Percentiles rank a stretch among this genome's conserved stretches.
These are phyloP conservation scores for Nemurella pictetii DNA, from an alignment of 2,888 invertebrate genomes.

Conservation along the genomic window DNA sequence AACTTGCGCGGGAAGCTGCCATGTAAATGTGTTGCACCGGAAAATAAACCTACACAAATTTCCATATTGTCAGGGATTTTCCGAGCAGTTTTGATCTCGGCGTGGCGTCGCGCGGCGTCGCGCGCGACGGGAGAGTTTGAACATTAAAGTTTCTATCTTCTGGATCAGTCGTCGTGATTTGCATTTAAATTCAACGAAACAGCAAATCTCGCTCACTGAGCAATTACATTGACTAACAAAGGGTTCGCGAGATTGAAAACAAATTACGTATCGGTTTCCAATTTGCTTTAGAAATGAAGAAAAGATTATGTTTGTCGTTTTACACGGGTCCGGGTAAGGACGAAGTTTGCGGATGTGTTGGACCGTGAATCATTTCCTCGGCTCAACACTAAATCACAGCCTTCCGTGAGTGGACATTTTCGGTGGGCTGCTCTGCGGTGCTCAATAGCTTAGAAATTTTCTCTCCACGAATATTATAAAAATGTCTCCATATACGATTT, in stretches of 20 bases:
- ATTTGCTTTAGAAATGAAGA: not conserved
- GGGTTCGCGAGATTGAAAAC: not conserved
- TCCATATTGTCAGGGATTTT: not conserved
- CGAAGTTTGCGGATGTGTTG: not conserved
- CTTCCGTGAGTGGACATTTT: not conserved
- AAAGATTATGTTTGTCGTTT: not conserved
- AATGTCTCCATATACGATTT: no score
- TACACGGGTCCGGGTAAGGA: not conserved
- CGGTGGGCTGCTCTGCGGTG: not conserved
- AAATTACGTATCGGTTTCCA: not conserved
- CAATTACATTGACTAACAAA: not conserved
- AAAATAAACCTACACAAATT: not conserved
- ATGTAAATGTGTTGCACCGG: not conserved
- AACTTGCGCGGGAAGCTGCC: not conserved
- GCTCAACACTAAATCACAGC: not conserved
- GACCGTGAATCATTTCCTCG: not conserved
- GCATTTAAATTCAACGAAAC: not conserved
- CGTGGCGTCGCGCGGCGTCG: not conserved
- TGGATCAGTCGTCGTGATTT: not conserved
- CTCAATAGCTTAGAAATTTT: not conserved
- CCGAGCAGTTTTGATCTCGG: not conserved
- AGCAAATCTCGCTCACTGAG: not conserved
- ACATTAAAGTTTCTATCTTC: not conserved
- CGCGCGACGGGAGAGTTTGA: not conserved
- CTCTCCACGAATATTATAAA: not conserved